phyloP scores from a whole-genome alignment of 1,140 invertebrate species.

The Argopecten irradians region DNA sequence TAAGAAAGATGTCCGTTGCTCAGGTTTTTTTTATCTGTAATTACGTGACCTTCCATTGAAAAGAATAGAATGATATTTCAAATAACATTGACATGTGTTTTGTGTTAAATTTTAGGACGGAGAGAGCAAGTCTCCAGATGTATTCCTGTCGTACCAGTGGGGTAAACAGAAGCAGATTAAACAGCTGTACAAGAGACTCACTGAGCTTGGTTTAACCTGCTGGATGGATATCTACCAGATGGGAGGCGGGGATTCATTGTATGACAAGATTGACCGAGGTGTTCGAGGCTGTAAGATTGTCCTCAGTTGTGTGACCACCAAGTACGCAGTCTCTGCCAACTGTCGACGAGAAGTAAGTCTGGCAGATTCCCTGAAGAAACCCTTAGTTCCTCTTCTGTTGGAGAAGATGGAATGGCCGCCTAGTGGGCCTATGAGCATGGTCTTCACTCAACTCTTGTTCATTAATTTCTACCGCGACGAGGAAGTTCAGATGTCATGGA shows the following conservation, averaged over 20 bases:
- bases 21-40: no score
- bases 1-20: no score
- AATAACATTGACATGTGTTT: no score
- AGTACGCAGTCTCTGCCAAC: conserved; percentile 72
- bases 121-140: conserved; percentile 50
- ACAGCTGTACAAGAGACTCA: conserved; percentile 63
- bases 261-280: conserved; percentile 73
- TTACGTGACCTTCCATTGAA: no score
- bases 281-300: conserved; percentile 68
- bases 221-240: conserved; percentile 76
- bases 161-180: conserved; percentile 70
- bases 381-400: conserved; percentile 70
- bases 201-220: conserved; percentile 62
- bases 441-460: conserved; percentile 68
- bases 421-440: conserved; percentile 72
- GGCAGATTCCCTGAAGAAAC: conserved; percentile 70
- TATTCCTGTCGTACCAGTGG: conserved; percentile 76
- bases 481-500: conserved; percentile 57
- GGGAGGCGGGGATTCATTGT: conserved; percentile 75
- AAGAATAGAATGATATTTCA: no score
- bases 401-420: conserved; percentile 72
- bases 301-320: conserved; percentile 70
- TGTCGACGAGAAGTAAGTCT: conserved; percentile 72
- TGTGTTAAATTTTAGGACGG: background rate
- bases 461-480: conserved; percentile 62